Evolutionary conservation across 2,888 invertebrate genomes (phyloP), one percentile per base, ranked within the genome.

Genomic region (Pecten maximus): DNA sequence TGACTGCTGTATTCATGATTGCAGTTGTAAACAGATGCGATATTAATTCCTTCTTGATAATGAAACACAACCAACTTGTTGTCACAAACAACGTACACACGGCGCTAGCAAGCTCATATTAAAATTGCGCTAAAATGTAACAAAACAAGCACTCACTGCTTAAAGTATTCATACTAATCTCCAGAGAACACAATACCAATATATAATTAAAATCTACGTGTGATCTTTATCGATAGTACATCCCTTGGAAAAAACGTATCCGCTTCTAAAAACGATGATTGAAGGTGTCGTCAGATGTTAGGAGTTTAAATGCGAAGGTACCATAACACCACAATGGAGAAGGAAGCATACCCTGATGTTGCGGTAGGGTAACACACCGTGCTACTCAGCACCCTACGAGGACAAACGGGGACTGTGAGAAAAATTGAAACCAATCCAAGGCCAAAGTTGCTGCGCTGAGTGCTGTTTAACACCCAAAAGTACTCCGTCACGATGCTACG

Each of bases 361-460:
- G n/a, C 28, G 74, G 10, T 28, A 35, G 1, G 35, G 35, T 10
- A 74, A 74, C 28, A 35, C 74, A 35, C 35, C 28, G 35, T 74
- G 28, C 35, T 28, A 35, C 74, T 35, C 19, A 74, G 35, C 35
- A 35, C 74, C 74, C 35, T 28, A 28, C 35, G 74, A 74, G 35
- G 74, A 74, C 74, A 74, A 74, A 35, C 74, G 10, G 74, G 10
- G 74, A 74, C 74, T 74, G 35, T 35, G 74, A 74, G 35, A 60
- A 74, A 74, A 35, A 74, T 74, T 28, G 74, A 74, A 74, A 28
- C 74, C 74, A 74, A 74, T 74, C 74, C 74, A 74, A 74, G 74
- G 74, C 74, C 74, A 35, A 74, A 60, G 10, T 74, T 74, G 74
- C 74, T 23, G 74, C 35, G 74, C 28, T 35, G 60, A 28, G 60